Conservation (phyloP, 2,888 invertebrate genomes). For the Epistrophe eligans region DNA sequence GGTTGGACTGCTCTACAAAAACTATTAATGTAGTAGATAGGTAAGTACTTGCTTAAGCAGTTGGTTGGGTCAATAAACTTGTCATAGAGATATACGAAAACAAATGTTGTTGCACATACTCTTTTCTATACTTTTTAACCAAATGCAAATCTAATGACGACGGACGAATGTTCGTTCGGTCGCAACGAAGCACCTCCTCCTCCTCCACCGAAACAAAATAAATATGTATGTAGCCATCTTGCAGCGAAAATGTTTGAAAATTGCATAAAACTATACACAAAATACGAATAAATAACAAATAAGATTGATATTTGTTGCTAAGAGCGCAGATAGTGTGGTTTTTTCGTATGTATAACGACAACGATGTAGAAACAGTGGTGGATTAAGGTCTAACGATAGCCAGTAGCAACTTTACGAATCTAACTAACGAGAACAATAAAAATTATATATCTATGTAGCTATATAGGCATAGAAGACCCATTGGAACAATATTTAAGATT, state of each 20-base stretch:
- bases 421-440: background rate
- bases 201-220: background rate
- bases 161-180: background rate
- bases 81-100: conserved; percentile 73
- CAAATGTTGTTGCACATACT: conserved; percentile 68
- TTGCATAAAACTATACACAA: conserved; percentile 67
- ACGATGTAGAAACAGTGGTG: background rate
- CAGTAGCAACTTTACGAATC: background rate
- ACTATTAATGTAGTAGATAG: conserved; percentile 4
- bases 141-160: conserved; percentile 45
- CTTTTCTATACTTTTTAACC: conserved; percentile 12
- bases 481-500: no score
- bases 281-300: conserved; percentile 73
- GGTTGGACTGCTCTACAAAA: background rate
- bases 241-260: conserved; percentile 58
- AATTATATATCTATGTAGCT: no score
- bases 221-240: background rate
- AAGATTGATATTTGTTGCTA: conserved; percentile 72
- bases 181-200: background rate
- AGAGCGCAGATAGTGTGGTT: conserved; percentile 33
- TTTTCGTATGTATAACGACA: background rate
- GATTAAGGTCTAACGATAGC: background rate
- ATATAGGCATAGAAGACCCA: no score
- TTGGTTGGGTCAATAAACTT: conserved; percentile 74
- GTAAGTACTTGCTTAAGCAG: conserved; percentile 23